These are phyloP conservation scores for Augiades crinisus DNA, from an alignment of 2,888 invertebrate genomes.

Conservation along the genomic window DNA sequence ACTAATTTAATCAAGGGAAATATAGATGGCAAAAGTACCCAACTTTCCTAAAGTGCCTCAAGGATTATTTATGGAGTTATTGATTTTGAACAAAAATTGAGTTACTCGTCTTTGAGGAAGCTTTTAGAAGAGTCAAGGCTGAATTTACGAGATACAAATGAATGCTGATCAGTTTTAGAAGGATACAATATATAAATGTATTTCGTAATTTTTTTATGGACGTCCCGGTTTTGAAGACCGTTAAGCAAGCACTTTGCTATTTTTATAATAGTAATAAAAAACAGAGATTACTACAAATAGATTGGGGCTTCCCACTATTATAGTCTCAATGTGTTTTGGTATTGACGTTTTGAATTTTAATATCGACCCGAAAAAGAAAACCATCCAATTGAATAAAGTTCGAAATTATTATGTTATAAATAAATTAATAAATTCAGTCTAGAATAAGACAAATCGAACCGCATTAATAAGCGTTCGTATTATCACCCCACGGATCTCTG, in stretches of 20 bases:
- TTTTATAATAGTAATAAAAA: too few species aligned
- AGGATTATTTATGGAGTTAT: constrained; percentile 22
- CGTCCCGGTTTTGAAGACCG: too few species aligned
- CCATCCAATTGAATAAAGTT: too few species aligned
- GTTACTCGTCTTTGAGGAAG: constrained; percentile 8
- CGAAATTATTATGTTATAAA: too few species aligned
- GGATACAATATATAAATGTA: neutral
- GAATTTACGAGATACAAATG: neutral
- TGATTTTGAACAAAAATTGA: constrained; percentile 25
- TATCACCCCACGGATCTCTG: constrained; percentile 34
- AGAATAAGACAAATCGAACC: too few species aligned
- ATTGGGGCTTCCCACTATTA: too few species aligned
- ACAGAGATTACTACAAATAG: too few species aligned
- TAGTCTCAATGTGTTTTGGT: too few species aligned
- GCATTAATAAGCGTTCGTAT: neutral
- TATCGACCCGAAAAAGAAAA: too few species aligned
- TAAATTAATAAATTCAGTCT: too few species aligned
- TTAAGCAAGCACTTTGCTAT: too few species aligned
- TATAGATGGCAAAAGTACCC: constrained; percentile 12
- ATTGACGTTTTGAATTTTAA: too few species aligned
- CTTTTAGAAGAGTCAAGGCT: constrained; percentile 11
- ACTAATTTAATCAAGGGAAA: constrained; percentile 29
- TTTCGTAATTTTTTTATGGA: neutral
- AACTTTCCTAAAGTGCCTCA: constrained; percentile 23
- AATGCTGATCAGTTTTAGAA: neutral